A percentile compares a stretch with the other conserved stretches of the same genome.
phyloP scores from a whole-genome alignment of 1,140 invertebrate species.

The Diorhabda elongata region DNA sequence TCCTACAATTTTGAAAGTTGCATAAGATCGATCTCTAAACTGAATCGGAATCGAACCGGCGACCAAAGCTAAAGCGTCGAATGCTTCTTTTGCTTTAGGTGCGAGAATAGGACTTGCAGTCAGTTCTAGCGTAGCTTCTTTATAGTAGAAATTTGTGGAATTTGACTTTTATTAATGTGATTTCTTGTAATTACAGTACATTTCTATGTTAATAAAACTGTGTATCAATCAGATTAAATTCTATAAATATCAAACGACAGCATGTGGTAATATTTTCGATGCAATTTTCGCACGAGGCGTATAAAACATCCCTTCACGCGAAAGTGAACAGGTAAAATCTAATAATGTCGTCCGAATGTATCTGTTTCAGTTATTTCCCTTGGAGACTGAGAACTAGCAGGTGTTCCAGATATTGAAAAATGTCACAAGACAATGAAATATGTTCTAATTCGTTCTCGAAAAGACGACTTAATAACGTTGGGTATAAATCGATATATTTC shows the following conservation, averaged over 20 bases:
- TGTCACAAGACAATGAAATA: not conserved
- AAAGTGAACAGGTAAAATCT: not conserved
- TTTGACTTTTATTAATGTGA: too few relatives aligned
- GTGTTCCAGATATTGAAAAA: not conserved
- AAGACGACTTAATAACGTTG: not conserved
- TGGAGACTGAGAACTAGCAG: not conserved
- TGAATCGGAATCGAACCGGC: too few relatives aligned
- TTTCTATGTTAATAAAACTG: too few relatives aligned
- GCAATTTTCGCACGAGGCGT: not conserved
- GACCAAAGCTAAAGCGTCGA: too few relatives aligned
- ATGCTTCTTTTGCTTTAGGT: too few relatives aligned
- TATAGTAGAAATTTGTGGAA: too few relatives aligned
- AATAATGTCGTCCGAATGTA: conserved; percentile 2
- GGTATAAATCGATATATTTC: too few relatives aligned
- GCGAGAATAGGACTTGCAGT: too few relatives aligned
- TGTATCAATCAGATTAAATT: not conserved
- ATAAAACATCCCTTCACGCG: not conserved
- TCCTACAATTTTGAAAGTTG: too few relatives aligned
- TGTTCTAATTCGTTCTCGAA: not conserved
- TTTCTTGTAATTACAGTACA: too few relatives aligned
- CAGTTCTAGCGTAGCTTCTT: too few relatives aligned
- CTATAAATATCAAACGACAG: not conserved
- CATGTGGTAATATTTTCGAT: not conserved
- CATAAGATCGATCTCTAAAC: too few relatives aligned
- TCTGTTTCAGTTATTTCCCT: conserved; percentile 1